Evolutionary conservation across 2,113 vertebrate genomes (phyloP), one percentile per base, ranked within the genome.

Genomic region (Progne subis): DNA sequence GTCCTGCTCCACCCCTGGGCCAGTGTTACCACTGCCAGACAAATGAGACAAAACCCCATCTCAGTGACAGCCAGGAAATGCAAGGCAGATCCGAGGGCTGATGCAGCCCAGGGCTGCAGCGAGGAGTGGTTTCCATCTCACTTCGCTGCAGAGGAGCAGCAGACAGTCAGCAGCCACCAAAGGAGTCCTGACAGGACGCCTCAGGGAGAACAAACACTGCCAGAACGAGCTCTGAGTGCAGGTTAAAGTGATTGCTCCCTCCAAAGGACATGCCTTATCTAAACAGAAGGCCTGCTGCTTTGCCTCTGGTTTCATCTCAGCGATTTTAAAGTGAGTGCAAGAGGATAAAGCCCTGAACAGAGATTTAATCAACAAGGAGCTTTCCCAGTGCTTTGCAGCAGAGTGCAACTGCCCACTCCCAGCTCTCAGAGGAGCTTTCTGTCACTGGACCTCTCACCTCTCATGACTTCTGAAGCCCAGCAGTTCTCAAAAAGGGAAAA

Each of bases 271-370:
- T 63, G 50, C 44, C 60, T 94, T 83, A 74, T 25, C 60, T 49
- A 56, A 94, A 70, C 88, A 81, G 55, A 53, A 77, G 50, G 72
- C 20, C 64, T 88, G 72, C 69, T 78, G 88, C 91, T 94, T 49
- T 70, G 64, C 82, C 86, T 96, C 86, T 86, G 68, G 52, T 75
- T 84, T 70, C 80, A 81, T 93, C 91, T 86, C 92, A 75, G 60
- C 46, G 37, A 39, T 80, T 74, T 43, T 59, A 5, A 57, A 88
- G 74, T 24, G 56, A 82, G 46, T 31, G 63, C 85, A 94, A 55
- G 59, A 88, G 20, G 50, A 85, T 19, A 72, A 86, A 90, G 60
- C 34, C 60, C 86, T 34, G 77, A 89, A 32, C 56, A 75, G 64
- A 70, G 71, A 77, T 64, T 63, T 77, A 63, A 83, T 81, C 82